phyloP scores from a whole-genome alignment of 1,140 invertebrate genomes.

The Drosophila pseudoobscura region DNA sequence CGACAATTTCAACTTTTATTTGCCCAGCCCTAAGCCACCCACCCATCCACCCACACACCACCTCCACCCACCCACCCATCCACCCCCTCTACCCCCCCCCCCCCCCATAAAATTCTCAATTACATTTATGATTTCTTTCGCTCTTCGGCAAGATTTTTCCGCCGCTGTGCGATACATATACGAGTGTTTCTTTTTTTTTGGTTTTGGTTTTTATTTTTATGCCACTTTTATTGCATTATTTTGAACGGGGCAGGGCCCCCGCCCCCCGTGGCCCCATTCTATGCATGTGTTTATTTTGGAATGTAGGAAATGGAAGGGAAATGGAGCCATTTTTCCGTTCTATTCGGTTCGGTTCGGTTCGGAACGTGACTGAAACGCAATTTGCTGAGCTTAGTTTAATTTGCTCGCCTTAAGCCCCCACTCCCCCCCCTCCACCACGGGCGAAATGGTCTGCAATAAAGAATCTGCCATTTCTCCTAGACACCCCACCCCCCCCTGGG shows the following conservation, averaged over 20 bases:
- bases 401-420: constrained; percentile 67
- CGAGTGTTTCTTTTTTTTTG: constrained; percentile 23
- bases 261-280: constrained; percentile 16
- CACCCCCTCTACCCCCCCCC: constrained; percentile 15
- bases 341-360: constrained; percentile 3
- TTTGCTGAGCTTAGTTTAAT: constrained; percentile 77
- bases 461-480: constrained; percentile 27
- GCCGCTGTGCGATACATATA: constrained; percentile 13
- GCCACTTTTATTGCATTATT: constrained; percentile 80
- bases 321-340: constrained; percentile 68
- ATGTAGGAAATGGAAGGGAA: constrained; percentile 49
- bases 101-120: constrained; percentile 73
- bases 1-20: constrained; percentile 80
- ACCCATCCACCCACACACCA: no score
- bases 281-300: constrained; percentile 72
- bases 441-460: constrained; percentile 50
- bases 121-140: constrained; percentile 80
- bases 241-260: constrained; percentile 41
- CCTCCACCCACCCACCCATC: no score
- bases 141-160: constrained; percentile 59
- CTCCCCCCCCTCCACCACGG: no score
- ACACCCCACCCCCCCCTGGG: no score
- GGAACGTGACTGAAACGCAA: constrained; percentile 76
- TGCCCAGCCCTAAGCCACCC: constrained; percentile 32
- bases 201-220: constrained; percentile 68